A percentile compares a stretch with the other conserved stretches of the same genome.
Conservation (phyloP, 1,140 invertebrate species). For the Andricus grossulariae region DNA sequence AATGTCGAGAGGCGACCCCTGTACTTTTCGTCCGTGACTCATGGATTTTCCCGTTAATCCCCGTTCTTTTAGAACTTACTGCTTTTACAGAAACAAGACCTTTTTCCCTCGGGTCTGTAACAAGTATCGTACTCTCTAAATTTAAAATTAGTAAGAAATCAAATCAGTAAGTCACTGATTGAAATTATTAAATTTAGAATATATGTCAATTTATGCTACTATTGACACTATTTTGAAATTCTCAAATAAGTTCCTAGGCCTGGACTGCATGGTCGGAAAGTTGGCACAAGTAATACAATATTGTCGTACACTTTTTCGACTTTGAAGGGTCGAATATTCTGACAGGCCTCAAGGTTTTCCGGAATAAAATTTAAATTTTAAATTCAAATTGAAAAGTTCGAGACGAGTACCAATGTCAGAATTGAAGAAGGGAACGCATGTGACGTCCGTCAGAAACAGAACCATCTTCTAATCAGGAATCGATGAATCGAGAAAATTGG, state of each 20-base stretch:
- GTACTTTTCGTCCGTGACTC: not conserved
- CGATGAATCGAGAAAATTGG: conserved; percentile 60
- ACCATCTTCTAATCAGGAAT: conserved; percentile 57
- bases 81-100: not conserved
- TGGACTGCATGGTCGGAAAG: too few relatives aligned
- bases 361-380: not conserved
- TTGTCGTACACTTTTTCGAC: too few relatives aligned
- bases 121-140: too few relatives aligned
- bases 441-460: conserved; percentile 44
- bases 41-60: not conserved
- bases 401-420: not conserved
- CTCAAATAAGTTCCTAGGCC: too few relatives aligned
- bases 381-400: not conserved
- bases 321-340: not conserved
- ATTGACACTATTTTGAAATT: too few relatives aligned
- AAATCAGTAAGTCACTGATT: too few relatives aligned
- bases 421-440: not conserved
- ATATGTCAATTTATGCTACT: too few relatives aligned
- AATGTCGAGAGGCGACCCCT: conserved; percentile 9
- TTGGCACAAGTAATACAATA: too few relatives aligned
- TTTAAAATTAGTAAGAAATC: too few relatives aligned
- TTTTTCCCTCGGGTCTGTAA: conserved; percentile 1
- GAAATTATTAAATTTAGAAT: too few relatives aligned
- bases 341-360: not conserved
- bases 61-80: conserved; percentile 4